Percentiles rank a stretch among this genome's conserved stretches.
Evolutionary conservation across 35 echinoderm and acorn worm genomes (phyloP).

Genomic region (Patiria miniata): DNA sequence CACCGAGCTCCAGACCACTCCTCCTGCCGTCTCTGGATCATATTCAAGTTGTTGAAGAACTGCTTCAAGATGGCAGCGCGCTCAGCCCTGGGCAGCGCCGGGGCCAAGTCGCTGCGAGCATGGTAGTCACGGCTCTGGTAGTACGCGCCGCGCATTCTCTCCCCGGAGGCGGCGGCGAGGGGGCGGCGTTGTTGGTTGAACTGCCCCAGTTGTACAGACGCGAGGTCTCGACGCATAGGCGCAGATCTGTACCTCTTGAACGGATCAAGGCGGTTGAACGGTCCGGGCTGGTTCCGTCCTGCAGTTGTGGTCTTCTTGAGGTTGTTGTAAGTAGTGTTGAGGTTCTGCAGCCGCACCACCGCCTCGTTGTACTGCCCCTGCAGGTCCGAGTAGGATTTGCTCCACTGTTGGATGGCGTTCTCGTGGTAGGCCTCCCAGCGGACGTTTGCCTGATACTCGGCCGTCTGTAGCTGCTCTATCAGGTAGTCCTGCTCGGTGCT

Average conservation of each 20-base stretch:
- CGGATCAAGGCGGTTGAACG: background rate
- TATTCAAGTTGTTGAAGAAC: background rate
- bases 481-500: background rate
- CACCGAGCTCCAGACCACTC: background rate
- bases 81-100: background rate
- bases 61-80: constrained; percentile 6
- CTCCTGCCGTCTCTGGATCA: background rate
- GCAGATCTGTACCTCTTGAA: background rate
- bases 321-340: background rate
- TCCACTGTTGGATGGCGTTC: constrained; percentile 10
- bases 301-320: background rate
- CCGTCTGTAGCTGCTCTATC: background rate
- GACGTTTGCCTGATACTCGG: constrained; percentile 5
- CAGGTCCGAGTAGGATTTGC: background rate
- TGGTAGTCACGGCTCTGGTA: background rate
- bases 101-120: background rate
- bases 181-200: background rate
- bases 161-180: background rate
- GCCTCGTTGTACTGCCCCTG: constrained; percentile 10
- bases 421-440: constrained; percentile 13
- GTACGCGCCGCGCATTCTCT: background rate
- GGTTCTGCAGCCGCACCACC: background rate
- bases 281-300: background rate
- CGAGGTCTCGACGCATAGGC: background rate
- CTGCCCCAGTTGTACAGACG: background rate